Conservation (phyloP, 2,797 vertebrate species). For the Tangara arthus region DNA sequence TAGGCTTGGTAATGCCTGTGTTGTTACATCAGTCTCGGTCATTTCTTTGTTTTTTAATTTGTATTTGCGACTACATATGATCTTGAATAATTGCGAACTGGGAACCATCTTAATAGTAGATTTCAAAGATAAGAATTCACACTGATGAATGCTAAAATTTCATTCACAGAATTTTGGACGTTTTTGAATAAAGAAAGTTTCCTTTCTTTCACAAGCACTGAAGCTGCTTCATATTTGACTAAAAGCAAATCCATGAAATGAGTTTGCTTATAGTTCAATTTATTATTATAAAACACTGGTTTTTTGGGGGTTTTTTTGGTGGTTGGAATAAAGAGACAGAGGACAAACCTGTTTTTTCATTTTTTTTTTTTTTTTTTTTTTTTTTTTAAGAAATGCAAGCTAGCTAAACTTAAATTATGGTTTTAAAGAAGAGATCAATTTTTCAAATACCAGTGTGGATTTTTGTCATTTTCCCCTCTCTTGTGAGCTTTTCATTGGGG, state of each 20-base stretch:
- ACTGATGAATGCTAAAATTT: background rate
- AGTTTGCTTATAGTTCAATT: background rate
- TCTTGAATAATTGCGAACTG: background rate
- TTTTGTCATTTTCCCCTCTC: background rate
- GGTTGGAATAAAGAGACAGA: background rate
- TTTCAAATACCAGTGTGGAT: background rate
- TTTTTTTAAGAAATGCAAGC: background rate
- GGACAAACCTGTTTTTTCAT: background rate
- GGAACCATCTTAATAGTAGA: background rate
- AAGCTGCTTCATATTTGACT: background rate
- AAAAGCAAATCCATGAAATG: background rate
- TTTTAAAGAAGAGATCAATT: background rate
- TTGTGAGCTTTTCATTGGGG: background rate
- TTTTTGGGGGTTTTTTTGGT: background rate
- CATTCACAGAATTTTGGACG: background rate
- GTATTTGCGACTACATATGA: background rate
- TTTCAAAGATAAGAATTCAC: background rate
- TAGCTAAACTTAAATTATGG: background rate
- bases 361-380: too few species aligned
- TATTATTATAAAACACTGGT: background rate
- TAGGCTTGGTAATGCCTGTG: background rate
- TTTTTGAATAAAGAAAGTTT: background rate
- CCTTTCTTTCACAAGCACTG: background rate
- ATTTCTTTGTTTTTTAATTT: background rate
- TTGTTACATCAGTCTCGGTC: background rate